phyloP scores from a whole-genome alignment of 1,140 invertebrate genomes.

The Drusus annulatus region DNA sequence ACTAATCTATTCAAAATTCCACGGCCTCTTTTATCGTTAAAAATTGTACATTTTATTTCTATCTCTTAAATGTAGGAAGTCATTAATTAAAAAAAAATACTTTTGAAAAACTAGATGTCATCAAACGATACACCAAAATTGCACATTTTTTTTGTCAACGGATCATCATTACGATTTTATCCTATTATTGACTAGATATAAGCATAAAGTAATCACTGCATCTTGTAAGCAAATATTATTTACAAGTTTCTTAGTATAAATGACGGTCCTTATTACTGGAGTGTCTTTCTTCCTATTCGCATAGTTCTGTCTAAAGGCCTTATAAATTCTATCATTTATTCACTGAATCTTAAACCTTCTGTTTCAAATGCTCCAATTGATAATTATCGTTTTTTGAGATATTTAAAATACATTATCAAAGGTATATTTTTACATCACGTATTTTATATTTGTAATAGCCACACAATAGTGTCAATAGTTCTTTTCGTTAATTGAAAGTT shows the following conservation, averaged over 20 bases:
- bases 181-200: slow-evolving; percentile 1
- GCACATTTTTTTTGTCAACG: slow-evolving; percentile 2
- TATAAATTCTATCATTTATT: too few relatives aligned
- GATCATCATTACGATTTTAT: slow-evolving; percentile 3
- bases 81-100: background rate
- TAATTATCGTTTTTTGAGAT: too few relatives aligned
- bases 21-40: background rate
- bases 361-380: too few relatives aligned
- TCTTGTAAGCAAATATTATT: slow-evolving; percentile 6
- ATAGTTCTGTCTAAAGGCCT: too few relatives aligned
- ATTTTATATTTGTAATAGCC: too few relatives aligned
- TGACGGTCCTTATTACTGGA: too few relatives aligned
- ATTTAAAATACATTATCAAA: too few relatives aligned
- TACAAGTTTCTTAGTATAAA: slow-evolving; percentile 12
- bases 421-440: too few relatives aligned
- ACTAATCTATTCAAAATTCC: slow-evolving; percentile 10
- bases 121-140: slow-evolving; percentile 20
- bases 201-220: background rate
- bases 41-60: background rate
- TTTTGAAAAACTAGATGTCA: background rate
- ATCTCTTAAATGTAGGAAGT: slow-evolving; percentile 6
- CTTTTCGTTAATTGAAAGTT: too few relatives aligned
- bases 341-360: too few relatives aligned
- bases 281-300: background rate
- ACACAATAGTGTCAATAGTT: too few relatives aligned